Conservation (phyloP, 2,113 vertebrate genomes). For the Ciconia boyciana region DNA sequence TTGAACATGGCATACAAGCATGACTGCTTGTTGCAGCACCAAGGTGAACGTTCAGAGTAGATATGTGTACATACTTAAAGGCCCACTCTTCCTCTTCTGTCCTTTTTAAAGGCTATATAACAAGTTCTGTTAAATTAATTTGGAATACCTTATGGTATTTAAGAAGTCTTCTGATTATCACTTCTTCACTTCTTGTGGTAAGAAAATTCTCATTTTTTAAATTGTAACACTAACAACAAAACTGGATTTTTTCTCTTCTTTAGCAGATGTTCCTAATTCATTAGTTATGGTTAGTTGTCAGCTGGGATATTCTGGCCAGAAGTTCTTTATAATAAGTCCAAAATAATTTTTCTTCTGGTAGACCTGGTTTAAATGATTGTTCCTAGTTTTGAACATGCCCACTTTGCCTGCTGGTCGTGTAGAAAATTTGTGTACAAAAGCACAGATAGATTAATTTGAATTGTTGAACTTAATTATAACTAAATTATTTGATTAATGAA, state of each 20-base stretch:
- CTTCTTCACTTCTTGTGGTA: background rate
- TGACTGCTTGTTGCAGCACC: background rate
- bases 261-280: background rate
- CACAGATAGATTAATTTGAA: background rate
- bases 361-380: background rate
- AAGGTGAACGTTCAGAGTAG: background rate
- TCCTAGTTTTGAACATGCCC: background rate
- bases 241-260: background rate
- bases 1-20: background rate
- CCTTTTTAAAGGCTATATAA: background rate
- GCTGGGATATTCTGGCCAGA: background rate
- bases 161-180: background rate
- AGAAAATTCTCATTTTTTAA: background rate
- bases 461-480: background rate
- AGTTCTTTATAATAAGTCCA: background rate
- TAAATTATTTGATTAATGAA: background rate
- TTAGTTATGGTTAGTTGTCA: background rate
- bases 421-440: background rate
- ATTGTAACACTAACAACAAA: background rate
- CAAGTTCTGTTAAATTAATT: background rate
- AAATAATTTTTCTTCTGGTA: background rate
- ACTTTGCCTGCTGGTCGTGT: background rate
- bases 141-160: background rate
- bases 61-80: background rate
- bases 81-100: background rate